Evolutionary conservation across 2,113 vertebrate species (phyloP).

Genomic region (Puma concolor): DNA sequence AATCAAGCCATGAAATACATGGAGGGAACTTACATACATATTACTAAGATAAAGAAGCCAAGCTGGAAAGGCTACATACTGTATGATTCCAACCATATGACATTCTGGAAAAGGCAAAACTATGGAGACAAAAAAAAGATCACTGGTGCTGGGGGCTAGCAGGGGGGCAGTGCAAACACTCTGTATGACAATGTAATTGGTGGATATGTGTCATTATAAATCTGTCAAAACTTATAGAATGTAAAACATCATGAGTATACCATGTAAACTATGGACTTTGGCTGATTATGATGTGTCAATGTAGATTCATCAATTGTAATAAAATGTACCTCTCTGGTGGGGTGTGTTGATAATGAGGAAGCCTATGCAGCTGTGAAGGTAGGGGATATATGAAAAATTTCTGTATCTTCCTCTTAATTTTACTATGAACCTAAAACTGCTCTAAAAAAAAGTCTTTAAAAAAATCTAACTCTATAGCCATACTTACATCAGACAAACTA

Average conservation of each 20-base stretch:
- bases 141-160: background rate
- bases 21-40: background rate
- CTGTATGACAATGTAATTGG: background rate
- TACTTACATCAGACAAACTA: too few relatives aligned
- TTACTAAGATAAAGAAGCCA: background rate
- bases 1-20: background rate
- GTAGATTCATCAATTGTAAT: background rate
- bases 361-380: background rate
- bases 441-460: background rate
- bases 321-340: background rate
- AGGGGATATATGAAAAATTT: background rate
- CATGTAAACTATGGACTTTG: background rate
- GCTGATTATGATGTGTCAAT: background rate
- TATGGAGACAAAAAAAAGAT: background rate
- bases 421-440: background rate
- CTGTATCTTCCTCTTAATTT: background rate
- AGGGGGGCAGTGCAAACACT: background rate
- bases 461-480: background rate
- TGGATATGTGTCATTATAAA: background rate
- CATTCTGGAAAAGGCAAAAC: background rate
- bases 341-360: background rate
- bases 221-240: background rate
- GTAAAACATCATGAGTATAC: background rate
- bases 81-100: background rate
- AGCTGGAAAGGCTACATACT: background rate